Evolutionary conservation across 2,113 vertebrate species (phyloP), one percentile per base, ranked within the genome.

Genomic region (Pavo muticus): DNA sequence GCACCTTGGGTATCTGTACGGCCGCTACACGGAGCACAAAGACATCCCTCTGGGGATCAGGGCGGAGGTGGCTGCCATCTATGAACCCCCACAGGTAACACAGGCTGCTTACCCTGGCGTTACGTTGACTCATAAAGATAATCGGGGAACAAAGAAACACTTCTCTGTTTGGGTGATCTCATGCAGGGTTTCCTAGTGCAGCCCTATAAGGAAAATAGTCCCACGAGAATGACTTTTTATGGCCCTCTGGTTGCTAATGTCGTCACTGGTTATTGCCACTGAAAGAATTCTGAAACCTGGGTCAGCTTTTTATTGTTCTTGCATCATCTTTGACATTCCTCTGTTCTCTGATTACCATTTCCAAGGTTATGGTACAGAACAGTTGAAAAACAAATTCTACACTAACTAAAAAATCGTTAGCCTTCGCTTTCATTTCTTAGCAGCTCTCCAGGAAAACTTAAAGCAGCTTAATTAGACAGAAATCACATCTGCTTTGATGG

Each of bases 41-140:
- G 99, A 99, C 98, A 99, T 99, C 95, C 99, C 99, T 1, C 98
- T 99, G 76, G 99, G 98, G 45, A 98, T 99, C 97, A 97, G 99
- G 70, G 99, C 99, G 0, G 99, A 99, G 94, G 99, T 99, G 39
- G 99, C 99, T 0, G 99, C 99, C 87, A 99, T 99, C 94, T 99
- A 99, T 15, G 99, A 99, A 75, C 99, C 99, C 11, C 99, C 99
- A 3, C 99, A 99, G 99, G 99, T 99, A 90, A 96, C 8, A 3
- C 17, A 70, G 35, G 3, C 48, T 15, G 8, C 16, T 48, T 4
- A 42, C 30, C 1, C 1, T 3, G 50, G 24, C 2, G 1, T 30
- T n/a, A 0, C 37, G 69, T 18, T 7, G 1, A 0, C 54, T 39
- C 23, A 0, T 2, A 42, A 39, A n/a, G 35, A 9, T 21, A 0